Base-by-base conservation (phyloP, 2,888 invertebrate species). In the Ecliptopera silaceata region DNA sequence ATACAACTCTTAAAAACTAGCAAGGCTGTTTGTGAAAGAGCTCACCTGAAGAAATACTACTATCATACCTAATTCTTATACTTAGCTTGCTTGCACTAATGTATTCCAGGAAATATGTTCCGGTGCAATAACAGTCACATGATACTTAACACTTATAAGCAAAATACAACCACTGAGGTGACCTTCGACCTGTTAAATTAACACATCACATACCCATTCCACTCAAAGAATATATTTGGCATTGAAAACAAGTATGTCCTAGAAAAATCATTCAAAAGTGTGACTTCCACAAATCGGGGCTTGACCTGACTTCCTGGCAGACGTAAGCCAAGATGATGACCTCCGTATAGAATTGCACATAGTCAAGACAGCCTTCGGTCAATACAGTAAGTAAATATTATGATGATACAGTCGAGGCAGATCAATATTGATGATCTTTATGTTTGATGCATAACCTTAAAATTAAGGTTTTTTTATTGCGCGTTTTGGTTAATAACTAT, bases 361-460 rank as follows among this genome's bases (percentile, higher is more conserved):
- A 54, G 68, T 47, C 48, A 52, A 64, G 53, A 65, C 61, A 66
- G 63, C 74, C 70, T 73, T 73, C 68, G 65, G 64, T 48, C 56
- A 66, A 57, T 61, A 66, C 13, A 43, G 10, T 54, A 36, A 26
- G 64, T 45, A 59, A 66, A 66, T 66, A 66, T 63, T 58, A 59
- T 58, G 61, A 57, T 43, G 53, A 50, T 59, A 51, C 55, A 13
- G 31, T 39, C 48, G 26, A 53, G 45, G 48, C 32, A 49, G 22
- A 43, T 53, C 56, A 62, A 66, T 66, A 66, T 66, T 64, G 43
- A 58, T 58, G 52, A 53, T 62, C 58, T 62, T 63, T 54, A 64
- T 39, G 29, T 43, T 20, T 49, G 59, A 59, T 54, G 59, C 49
- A 54, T 66, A 64, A 66, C 56, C 59, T 64, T 54, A 59, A 47